Evolutionary conservation across 2,113 vertebrate genomes (phyloP), one percentile per base, ranked within the genome.

Genomic region (Caranx ignobilis): DNA sequence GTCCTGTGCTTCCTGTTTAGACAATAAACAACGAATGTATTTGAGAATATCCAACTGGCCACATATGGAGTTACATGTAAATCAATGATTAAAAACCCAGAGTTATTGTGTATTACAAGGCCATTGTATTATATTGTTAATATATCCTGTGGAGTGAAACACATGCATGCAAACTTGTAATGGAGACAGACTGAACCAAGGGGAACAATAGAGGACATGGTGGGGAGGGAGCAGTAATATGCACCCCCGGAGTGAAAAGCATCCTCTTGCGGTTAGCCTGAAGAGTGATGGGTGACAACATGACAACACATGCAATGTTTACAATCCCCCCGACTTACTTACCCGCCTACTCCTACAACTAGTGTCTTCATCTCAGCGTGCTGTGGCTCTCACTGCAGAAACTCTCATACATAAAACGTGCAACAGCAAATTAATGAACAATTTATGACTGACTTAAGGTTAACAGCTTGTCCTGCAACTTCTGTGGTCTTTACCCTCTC

Each of bases 281-380:
- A 37, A 37, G 37, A 37, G 37, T 37, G 6, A 37, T 37, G 37
- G 12, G 43, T 10, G 43, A 12, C 1, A 71, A 55, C 47, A 84
- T 50, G 11, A 8, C 34, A 48, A 54, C 15, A 45, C n/a, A 15
- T 19, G 26, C 11, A 8, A 31, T 41, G 54, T 57, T 61, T 54
- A 45, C 59, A 59, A 3, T 18, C 21, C 10, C 67, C 6, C 12
- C 1, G 64, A n/a, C 15, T 75, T 21, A 96, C 97, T 97, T 87
- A 98, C 98, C 98, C 97, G 35, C 97, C 95, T 72, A 99, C 95
- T 91, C 97, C 97, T 72, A 98, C 87, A 82, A 98, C 85, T 32
- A 97, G 72, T 8, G 86, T 93, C 92, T 94, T 96, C 97, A 98
- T 98, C 18, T 79, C 86, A 59, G 41, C 61, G 57, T 11, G 11